These are phyloP conservation scores for Cliona cf. orientalis DNA, from an alignment of 37 sponge, comb jelly and placozoan species.

Conservation along the genomic window DNA sequence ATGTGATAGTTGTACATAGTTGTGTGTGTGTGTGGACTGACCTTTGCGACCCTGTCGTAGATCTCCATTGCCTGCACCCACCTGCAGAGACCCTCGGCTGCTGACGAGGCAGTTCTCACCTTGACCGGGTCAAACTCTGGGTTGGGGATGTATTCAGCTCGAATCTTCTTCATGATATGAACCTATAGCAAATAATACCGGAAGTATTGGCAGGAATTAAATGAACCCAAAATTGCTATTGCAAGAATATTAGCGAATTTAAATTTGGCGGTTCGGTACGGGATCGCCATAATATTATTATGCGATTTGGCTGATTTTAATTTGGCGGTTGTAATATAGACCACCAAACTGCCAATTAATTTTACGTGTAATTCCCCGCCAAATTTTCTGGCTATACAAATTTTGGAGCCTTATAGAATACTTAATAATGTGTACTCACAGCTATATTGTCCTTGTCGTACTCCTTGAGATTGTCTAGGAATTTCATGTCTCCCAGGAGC, in stretches of 20 bases:
- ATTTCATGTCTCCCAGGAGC: conserved; percentile 94
- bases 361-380: no score
- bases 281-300: no score
- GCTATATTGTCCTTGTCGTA: conserved; percentile 97
- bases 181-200: conserved; percentile 21
- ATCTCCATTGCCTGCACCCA: conserved; percentile 98
- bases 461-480: conserved; percentile 85
- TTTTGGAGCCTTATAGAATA: not conserved
- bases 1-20: no score
- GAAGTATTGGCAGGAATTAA: not conserved
- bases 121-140: conserved; percentile 97
- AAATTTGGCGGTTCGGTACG: no score
- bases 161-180: conserved; percentile 93
- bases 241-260: no score
- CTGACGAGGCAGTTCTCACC: conserved; percentile 95
- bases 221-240: no score
- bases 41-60: conserved; percentile 98
- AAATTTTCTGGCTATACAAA: no score
- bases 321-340: no score
- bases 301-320: no score
- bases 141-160: conserved; percentile 84
- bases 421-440: no score
- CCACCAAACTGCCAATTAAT: not conserved
- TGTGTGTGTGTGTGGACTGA: no score
- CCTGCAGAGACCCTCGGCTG: conserved; percentile 96